Evolutionary conservation across 2,113 vertebrate genomes (phyloP).

Genomic region (Cottus gobio): DNA sequence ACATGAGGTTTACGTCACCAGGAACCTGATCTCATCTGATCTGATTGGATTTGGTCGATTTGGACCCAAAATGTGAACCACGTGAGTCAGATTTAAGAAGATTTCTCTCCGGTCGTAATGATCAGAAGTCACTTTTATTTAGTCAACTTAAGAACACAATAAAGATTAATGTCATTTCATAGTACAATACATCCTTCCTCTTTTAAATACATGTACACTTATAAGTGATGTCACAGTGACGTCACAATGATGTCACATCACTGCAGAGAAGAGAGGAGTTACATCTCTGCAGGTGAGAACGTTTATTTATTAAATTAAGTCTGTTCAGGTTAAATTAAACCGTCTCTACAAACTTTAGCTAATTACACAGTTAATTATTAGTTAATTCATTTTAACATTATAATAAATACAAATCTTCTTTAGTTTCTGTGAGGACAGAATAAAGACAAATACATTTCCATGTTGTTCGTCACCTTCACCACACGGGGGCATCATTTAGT

Average conservation of each 20-base stretch:
- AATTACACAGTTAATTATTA: too few relatives aligned
- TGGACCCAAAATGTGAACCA: slow-evolving; percentile 23
- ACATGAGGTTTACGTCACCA: slow-evolving; percentile 1
- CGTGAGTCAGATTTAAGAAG: slow-evolving; percentile 35
- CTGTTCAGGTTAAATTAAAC: too few relatives aligned
- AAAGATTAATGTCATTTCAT: not conserved
- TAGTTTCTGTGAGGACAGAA: not conserved
- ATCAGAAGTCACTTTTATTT: not conserved
- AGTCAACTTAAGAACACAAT: not conserved
- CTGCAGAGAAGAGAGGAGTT: too few relatives aligned
- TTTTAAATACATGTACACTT: not conserved
- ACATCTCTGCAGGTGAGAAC: too few relatives aligned
- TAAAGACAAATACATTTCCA: not conserved
- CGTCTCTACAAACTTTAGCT: too few relatives aligned
- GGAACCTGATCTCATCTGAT: slow-evolving; percentile 11
- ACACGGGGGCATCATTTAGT: slow-evolving; percentile 37
- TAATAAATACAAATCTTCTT: too few relatives aligned
- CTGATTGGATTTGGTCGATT: slow-evolving; percentile 25
- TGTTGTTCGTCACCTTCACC: not conserved
- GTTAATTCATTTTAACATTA: too few relatives aligned
- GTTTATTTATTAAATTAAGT: too few relatives aligned
- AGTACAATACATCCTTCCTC: not conserved
- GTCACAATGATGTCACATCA: too few relatives aligned
- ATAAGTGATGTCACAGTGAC: too few relatives aligned
- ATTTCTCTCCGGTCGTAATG: slow-evolving; percentile 22